phyloP scores from a whole-genome alignment of 2,113 vertebrate genomes.

The Silurus glanis region DNA sequence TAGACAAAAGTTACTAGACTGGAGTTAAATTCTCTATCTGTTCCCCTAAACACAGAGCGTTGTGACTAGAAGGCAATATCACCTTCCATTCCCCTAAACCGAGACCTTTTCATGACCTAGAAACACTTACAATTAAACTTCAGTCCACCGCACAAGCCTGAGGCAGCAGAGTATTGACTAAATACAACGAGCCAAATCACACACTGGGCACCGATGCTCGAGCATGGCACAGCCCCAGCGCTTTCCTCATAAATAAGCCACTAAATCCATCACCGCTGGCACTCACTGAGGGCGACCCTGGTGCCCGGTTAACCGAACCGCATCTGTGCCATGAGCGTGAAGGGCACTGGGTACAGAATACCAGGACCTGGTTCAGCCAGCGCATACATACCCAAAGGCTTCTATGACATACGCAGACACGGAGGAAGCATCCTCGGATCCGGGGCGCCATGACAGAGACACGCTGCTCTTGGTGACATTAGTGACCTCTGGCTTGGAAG shows the following conservation, averaged over 20 bases:
- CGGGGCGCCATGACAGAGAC: conserved; percentile 92
- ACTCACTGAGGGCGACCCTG: conserved; percentile 17
- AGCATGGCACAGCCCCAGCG: conserved; percentile 32
- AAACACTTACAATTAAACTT: conserved; percentile 25
- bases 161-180: conserved; percentile 25
- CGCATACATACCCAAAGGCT: conserved; percentile 86
- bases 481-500: conserved; percentile 95
- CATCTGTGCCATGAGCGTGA: conserved; percentile 46
- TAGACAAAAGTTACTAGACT: not conserved
- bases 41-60: not conserved
- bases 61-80: not conserved
- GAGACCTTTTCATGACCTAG: conserved; percentile 9
- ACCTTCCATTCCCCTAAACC: conserved; percentile 1
- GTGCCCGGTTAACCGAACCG: conserved; percentile 50
- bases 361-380: conserved; percentile 62
- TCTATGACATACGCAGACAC: conserved; percentile 92
- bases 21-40: not conserved
- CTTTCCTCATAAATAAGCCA: conserved; percentile 38
- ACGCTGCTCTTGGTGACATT: conserved; percentile 97
- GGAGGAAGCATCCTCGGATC: conserved; percentile 80
- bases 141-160: not conserved
- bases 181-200: conserved; percentile 39
- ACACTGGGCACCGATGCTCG: conserved; percentile 36
- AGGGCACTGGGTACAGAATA: conserved; percentile 55
- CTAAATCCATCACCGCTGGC: conserved; percentile 35